Conservation (phyloP, 2,797 vertebrate species). For the Gastrophryne carolinensis region DNA sequence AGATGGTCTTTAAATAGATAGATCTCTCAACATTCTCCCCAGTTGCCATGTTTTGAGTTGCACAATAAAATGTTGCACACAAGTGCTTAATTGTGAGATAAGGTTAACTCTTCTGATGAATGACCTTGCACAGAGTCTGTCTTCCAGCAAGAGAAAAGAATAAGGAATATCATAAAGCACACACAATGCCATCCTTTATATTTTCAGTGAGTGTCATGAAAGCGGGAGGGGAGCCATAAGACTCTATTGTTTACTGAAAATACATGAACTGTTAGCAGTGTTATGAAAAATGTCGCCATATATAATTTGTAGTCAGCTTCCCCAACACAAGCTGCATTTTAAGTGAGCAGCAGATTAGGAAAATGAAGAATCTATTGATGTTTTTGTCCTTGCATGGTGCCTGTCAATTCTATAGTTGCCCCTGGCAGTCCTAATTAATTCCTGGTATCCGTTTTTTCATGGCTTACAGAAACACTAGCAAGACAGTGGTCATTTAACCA, state of each 20-base stretch:
- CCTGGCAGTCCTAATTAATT: slow-evolving; percentile 36
- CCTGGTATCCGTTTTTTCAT: slow-evolving; percentile 25
- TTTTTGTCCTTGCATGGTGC: slow-evolving; percentile 38
- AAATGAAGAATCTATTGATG: slow-evolving; percentile 43
- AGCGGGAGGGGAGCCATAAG: slow-evolving; percentile 10
- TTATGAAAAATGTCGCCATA: slow-evolving; percentile 31
- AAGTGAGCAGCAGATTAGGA: slow-evolving; percentile 15
- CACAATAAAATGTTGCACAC: neutral
- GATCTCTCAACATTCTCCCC: neutral
- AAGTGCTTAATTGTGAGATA: slow-evolving; percentile 13
- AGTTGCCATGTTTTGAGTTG: neutral
- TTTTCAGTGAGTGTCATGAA: slow-evolving; percentile 4
- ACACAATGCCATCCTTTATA: slow-evolving; percentile 38
- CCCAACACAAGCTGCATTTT: slow-evolving; percentile 24
- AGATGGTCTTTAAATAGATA: no score
- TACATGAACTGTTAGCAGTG: slow-evolving; percentile 22
- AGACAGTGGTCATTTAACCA: neutral
- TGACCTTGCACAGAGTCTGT: neutral
- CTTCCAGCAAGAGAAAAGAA: neutral
- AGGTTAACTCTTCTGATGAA: neutral
- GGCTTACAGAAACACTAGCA: neutral
- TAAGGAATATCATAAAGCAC: neutral
- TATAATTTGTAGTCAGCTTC: slow-evolving; percentile 25
- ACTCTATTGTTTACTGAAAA: slow-evolving; percentile 39
- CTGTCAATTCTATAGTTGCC: slow-evolving; percentile 36